Conservation (phyloP, 2,113 vertebrate species). For the Trochalopteron elliotii region DNA sequence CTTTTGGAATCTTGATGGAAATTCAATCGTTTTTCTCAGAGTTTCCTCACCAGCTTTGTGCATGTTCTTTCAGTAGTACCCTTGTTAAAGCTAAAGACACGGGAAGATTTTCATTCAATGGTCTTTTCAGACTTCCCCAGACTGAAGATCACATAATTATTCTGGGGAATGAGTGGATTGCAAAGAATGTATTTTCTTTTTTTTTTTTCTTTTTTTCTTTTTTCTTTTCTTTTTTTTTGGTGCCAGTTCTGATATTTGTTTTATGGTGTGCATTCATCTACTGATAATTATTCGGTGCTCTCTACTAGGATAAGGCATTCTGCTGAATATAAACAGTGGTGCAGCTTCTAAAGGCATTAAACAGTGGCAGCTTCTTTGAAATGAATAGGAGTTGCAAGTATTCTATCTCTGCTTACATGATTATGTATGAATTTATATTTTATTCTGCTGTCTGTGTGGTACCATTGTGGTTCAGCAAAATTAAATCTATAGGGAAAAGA, state of each 20-base stretch:
- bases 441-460: constrained; percentile 25
- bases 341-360: constrained; percentile 29
- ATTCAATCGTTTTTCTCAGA: constrained; percentile 36
- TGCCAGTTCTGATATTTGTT: constrained; percentile 39
- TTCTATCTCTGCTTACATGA: constrained; percentile 26
- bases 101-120: neutral
- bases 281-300: constrained; percentile 19
- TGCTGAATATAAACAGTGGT: constrained; percentile 24
- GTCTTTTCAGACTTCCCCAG: neutral
- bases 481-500: constrained; percentile 37
- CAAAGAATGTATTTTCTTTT: neutral
- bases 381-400: constrained; percentile 35
- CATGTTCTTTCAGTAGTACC: neutral
- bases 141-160: neutral
- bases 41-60: neutral
- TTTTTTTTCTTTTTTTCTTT: neutral
- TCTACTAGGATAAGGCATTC: constrained; percentile 16
- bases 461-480: constrained; percentile 27
- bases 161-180: neutral
- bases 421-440: constrained; percentile 56
- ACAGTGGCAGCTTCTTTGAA: constrained; percentile 44
- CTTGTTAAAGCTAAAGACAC: neutral
- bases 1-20: constrained; percentile 48
- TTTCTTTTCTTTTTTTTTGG: neutral
- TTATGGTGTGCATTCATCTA: neutral